A percentile compares a stretch with the other conserved stretches of the same genome.
phyloP scores from a whole-genome alignment of 2,888 invertebrate genomes.

The Blastobasis adustella region DNA sequence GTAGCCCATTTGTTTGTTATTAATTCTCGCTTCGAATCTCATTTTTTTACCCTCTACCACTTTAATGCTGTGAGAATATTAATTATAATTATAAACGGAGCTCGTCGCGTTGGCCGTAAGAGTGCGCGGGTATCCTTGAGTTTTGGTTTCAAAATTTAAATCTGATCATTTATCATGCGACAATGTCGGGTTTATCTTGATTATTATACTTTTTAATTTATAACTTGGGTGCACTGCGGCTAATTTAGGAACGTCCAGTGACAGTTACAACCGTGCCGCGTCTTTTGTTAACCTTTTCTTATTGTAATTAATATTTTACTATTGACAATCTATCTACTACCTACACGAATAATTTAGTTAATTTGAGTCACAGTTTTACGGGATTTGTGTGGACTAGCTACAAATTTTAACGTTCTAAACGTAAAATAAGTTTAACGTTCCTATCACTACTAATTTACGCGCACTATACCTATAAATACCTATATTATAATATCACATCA shows the following conservation, averaged over 20 bases:
- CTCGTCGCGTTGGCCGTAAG: constrained; percentile 62
- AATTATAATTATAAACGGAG: constrained; percentile 74
- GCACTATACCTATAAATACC: no score
- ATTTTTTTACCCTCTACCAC: constrained; percentile 61
- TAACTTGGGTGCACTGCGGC: constrained; percentile 2
- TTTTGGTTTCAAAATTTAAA: constrained; percentile 66
- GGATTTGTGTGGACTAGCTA: no score
- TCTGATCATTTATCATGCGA: constrained; percentile 73
- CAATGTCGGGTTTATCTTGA: constrained; percentile 66
- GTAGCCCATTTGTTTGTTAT: constrained; percentile 76
- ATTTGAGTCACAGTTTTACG: no score
- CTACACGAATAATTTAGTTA: no score
- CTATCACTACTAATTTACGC: no score
- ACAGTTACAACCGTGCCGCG: constrained; percentile 19
- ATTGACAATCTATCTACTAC: no score
- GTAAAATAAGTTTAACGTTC: no score
- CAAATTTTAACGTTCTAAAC: no score
- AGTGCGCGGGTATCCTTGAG: constrained; percentile 46
- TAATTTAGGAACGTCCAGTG: constrained; percentile 23
- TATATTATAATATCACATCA: no score
- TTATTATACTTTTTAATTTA: constrained; percentile 27
- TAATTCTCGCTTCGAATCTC: constrained; percentile 72
- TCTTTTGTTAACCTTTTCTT: no score
- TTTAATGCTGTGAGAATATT: constrained; percentile 74
- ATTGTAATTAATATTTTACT: no score